A percentile compares a stretch with the other conserved stretches of the same genome.
Conservation (phyloP, 2,888 invertebrate genomes). For the Noctua pronuba region DNA sequence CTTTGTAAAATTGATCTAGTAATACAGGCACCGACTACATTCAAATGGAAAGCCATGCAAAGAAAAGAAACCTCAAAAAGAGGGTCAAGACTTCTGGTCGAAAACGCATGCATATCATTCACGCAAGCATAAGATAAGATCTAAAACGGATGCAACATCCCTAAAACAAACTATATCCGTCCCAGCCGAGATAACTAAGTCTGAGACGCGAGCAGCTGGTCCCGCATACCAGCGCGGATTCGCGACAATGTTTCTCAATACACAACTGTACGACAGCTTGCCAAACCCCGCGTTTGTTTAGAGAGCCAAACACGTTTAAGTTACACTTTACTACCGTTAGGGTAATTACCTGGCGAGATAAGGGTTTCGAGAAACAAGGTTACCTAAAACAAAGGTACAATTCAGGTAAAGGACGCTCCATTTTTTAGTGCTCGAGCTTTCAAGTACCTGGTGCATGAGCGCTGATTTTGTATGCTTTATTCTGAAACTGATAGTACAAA, state of each 20-base stretch:
- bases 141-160: slow-evolving; percentile 57
- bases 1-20: not conserved
- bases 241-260: slow-evolving; percentile 62
- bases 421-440: slow-evolving; percentile 4
- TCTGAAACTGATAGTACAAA: not conserved
- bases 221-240: slow-evolving; percentile 62
- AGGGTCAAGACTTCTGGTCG: not conserved
- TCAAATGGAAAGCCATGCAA: slow-evolving; percentile 7
- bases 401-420: slow-evolving; percentile 39
- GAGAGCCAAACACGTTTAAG: slow-evolving; percentile 40
- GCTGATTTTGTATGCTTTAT: not conserved
- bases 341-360: slow-evolving; percentile 54
- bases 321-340: slow-evolving; percentile 38
- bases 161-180: slow-evolving; percentile 65
- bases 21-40: not conserved
- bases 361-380: slow-evolving; percentile 51
- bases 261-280: slow-evolving; percentile 27
- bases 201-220: slow-evolving; percentile 67
- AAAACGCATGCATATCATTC: slow-evolving; percentile 5
- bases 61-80: not conserved
- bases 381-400: slow-evolving; percentile 24
- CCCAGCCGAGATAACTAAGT: slow-evolving; percentile 63
- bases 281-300: slow-evolving; percentile 48
- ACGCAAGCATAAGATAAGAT: slow-evolving; percentile 37
- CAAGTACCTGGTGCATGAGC: not conserved